Evolutionary conservation across 2,113 vertebrate species (phyloP), one percentile per base, ranked within the genome.

Genomic region (Papio anubis): DNA sequence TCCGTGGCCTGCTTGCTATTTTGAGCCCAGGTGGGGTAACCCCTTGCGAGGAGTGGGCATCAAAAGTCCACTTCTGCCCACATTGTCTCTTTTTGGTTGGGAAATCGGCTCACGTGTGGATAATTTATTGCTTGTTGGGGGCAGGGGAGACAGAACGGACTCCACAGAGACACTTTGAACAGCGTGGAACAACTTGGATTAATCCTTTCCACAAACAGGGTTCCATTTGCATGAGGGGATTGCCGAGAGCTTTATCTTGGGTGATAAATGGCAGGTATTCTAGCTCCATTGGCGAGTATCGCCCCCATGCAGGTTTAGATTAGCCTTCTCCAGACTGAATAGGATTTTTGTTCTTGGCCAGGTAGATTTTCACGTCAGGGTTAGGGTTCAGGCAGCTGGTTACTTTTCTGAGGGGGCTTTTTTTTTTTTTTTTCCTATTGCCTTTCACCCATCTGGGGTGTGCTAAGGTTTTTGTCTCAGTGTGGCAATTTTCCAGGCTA

Each of bases 121-220:
- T 92, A 75, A 86, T 98, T 98, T 97, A 97, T 94, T 97, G 96
- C 96, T 98, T 98, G 92, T 97, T 98, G 97, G 94, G 95, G 94
- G 94, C 64, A 97, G 95, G 97, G 94, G 76, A 84, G 70, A 75
- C 27, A 59, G 30, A 70, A 40, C 57, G 70, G 82, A 66, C 18
- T 97, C 86, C 89, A 55, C 93, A 94, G 97, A 86, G 84, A 97
- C 97, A 79, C 89, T 98, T 93, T 97, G 97, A 98, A 97, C 83
- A 97, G 86, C 93, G 95, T 90, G 95, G 97, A 98, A 96, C 93
- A 96, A 94, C 86, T 96, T 95, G 2, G 93, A 64, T 97, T 98
- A 98, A 98, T 98, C 97, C 96, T 98, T 97, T 98, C 86, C 78
- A 97, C 90, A 98, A 97, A 96, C 97, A 97, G 90, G 86, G 96